Conservation (phyloP, 2,113 vertebrate species). For the Passerina amoena region DNA sequence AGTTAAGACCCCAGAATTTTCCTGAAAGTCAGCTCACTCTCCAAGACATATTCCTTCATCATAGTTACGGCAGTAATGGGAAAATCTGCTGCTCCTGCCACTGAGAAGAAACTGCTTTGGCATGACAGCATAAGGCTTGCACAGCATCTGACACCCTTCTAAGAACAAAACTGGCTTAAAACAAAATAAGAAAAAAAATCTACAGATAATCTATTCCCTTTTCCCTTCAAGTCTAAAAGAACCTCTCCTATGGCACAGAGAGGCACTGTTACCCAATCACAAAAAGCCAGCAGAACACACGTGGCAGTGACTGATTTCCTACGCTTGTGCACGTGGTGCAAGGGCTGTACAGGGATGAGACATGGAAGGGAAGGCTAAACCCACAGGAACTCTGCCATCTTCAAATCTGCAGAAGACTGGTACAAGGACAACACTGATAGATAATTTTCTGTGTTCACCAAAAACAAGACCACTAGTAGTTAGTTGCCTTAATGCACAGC, state of each 20-base stretch:
- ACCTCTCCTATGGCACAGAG: not conserved
- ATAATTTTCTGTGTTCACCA: conserved; percentile 3
- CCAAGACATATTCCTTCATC: not conserved
- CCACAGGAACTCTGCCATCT: not conserved
- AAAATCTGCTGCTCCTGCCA: conserved; percentile 21
- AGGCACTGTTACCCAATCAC: not conserved
- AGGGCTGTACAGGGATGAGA: not conserved
- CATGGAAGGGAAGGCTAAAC: not conserved
- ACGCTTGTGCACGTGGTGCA: not conserved
- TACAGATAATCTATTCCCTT: not conserved
- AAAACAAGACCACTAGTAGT: not conserved
- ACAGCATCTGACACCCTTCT: not conserved
- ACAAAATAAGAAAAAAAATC: not conserved
- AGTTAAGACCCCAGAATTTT: not conserved
- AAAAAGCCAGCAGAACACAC: not conserved
- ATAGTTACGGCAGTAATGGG: not conserved
- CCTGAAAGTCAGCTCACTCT: not conserved
- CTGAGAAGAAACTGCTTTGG: conserved; percentile 29
- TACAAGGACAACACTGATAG: not conserved
- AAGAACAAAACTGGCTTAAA: not conserved
- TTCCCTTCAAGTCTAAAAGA: not conserved
- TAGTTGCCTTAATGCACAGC: conserved; percentile 13
- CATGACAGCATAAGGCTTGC: conserved; percentile 27
- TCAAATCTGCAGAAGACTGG: not conserved
- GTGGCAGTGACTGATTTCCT: not conserved